phyloP scores from a whole-genome alignment of 2,888 invertebrate genomes.

The Oxycera nigricornis region DNA sequence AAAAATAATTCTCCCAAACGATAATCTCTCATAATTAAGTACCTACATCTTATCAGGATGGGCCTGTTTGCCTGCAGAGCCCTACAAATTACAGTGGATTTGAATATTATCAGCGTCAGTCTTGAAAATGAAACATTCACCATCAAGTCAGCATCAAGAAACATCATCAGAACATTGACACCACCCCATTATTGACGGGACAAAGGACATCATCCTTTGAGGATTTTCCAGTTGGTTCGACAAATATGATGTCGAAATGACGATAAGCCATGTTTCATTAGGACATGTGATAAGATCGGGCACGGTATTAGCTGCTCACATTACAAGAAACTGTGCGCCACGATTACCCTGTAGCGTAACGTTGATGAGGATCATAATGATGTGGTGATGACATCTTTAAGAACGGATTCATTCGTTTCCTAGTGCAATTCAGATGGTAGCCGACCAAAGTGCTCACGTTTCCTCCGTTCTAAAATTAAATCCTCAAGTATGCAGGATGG shows the following conservation, averaged over 20 bases:
- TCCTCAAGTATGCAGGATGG: background rate
- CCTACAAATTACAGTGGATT: too few species aligned
- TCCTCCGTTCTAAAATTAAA: slow-evolving; percentile 32
- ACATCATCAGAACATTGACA: too few species aligned
- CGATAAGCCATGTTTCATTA: background rate
- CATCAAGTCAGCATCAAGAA: too few species aligned
- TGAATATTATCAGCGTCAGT: too few species aligned
- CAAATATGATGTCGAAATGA: background rate
- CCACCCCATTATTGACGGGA: too few species aligned
- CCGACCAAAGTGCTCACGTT: slow-evolving; percentile 29
- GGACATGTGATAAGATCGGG: background rate
- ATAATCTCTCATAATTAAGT: background rate
- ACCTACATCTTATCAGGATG: too few species aligned
- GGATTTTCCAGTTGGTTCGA: too few species aligned
- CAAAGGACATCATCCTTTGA: too few species aligned
- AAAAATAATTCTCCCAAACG: background rate
- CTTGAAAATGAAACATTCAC: too few species aligned
- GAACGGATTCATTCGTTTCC: slow-evolving; percentile 25
- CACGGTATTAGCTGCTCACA: background rate
- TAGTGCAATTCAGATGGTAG: slow-evolving; percentile 9
- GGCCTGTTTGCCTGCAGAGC: too few species aligned
- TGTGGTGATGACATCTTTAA: slow-evolving; percentile 26
- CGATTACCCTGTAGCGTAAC: background rate
- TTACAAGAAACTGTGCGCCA: background rate
- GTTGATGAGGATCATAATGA: slow-evolving; percentile 13